A percentile compares a stretch with the other conserved stretches of the same genome.
These are phyloP conservation scores for Serripes groenlandicus DNA, from an alignment of 2,888 invertebrate genomes.

Conservation along the genomic window DNA sequence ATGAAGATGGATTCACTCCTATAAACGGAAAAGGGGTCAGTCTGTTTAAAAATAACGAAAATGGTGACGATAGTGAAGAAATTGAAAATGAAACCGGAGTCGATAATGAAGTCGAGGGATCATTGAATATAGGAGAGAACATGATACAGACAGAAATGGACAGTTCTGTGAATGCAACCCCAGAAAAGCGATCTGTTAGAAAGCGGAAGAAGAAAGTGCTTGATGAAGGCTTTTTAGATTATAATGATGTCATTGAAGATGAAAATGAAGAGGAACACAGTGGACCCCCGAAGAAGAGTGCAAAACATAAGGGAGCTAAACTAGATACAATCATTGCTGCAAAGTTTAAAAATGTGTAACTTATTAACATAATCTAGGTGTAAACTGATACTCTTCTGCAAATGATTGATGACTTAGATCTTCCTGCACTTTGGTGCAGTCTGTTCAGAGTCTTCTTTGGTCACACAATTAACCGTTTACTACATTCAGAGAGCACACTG, in stretches of 20 bases:
- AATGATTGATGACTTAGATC: no score
- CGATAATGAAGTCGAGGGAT: slow-evolving; percentile 1
- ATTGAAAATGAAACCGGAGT: slow-evolving; percentile 28
- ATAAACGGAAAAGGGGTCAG: slow-evolving; percentile 43
- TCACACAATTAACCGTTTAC: no score
- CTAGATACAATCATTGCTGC: slow-evolving; percentile 71
- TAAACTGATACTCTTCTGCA: no score
- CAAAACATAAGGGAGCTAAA: slow-evolving; percentile 63
- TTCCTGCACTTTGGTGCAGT: no score
- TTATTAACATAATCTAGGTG: no score
- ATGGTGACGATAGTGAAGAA: slow-evolving; percentile 32
- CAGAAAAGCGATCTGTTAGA: slow-evolving; percentile 31
- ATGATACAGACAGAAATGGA: background rate
- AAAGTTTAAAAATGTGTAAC: slow-evolving; percentile 64
- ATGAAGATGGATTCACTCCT: slow-evolving; percentile 20
- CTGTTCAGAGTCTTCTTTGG: no score
- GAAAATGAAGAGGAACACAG: background rate
- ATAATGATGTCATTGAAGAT: slow-evolving; percentile 22
- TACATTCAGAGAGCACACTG: no score
- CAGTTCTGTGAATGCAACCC: background rate
- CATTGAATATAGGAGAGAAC: background rate
- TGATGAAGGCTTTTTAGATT: slow-evolving; percentile 23
- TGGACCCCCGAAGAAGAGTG: background rate
- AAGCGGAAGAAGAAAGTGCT: slow-evolving; percentile 48
- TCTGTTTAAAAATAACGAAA: slow-evolving; percentile 20